A percentile compares a stretch with the other conserved stretches of the same genome.
Conservation (phyloP, 2,113 vertebrate species). For the Suncus etruscus region DNA sequence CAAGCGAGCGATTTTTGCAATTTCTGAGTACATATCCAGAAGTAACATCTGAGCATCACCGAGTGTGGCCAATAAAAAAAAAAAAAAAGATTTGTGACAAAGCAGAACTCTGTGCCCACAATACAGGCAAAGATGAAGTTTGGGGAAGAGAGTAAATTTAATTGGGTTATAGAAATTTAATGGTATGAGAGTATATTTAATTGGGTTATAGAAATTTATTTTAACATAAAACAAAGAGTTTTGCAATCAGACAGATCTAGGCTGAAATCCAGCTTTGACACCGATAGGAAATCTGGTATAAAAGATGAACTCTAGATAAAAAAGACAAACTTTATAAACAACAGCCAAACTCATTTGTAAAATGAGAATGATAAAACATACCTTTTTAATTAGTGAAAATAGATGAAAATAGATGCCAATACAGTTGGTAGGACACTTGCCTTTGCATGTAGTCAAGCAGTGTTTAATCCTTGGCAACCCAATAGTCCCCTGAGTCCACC, state of each 20-base stretch:
- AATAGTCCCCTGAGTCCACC: too few species aligned
- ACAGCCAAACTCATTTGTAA: not conserved
- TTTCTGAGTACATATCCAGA: too few species aligned
- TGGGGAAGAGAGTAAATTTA: not conserved
- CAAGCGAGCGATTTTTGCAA: too few species aligned
- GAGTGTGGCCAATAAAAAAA: too few species aligned
- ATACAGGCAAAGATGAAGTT: constrained; percentile 1
- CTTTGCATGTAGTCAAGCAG: too few species aligned
- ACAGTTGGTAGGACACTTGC: too few species aligned
- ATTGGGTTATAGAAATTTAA: too few species aligned
- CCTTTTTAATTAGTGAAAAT: too few species aligned
- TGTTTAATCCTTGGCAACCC: too few species aligned
- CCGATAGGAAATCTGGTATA: not conserved
- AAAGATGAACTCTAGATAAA: not conserved
- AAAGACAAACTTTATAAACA: not conserved
- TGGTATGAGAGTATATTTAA: constrained; percentile 16
- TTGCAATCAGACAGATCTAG: constrained; percentile 2
- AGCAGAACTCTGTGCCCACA: not conserved
- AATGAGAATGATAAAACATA: constrained; percentile 29
- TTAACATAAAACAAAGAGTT: not conserved
- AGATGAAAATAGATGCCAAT: too few species aligned
- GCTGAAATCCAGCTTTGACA: constrained; percentile 18
- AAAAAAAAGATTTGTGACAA: not conserved
- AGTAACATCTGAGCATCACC: too few species aligned
- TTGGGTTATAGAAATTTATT: constrained; percentile 19